Conservation (phyloP, 2,113 vertebrate species). For the Montifringilla adamsi region DNA sequence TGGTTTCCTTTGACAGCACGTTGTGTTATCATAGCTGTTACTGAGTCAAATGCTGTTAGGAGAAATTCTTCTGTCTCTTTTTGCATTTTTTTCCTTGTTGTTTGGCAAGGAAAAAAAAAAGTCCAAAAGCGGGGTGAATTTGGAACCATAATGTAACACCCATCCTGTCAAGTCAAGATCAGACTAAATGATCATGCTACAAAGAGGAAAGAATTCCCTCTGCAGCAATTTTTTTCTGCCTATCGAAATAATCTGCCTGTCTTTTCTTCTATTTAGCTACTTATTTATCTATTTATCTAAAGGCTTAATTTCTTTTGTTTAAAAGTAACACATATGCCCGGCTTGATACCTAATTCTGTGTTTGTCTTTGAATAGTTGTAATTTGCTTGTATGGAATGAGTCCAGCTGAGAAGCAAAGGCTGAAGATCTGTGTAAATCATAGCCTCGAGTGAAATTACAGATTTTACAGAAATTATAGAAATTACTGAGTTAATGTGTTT, state of each 20-base stretch:
- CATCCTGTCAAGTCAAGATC: neutral
- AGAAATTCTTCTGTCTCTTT: neutral
- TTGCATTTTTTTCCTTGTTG: neutral
- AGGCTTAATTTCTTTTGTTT: slow-evolving; percentile 17
- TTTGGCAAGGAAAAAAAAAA: neutral
- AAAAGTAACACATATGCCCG: neutral
- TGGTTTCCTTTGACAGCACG: neutral
- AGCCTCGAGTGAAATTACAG: slow-evolving; percentile 1
- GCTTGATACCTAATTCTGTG: neutral
- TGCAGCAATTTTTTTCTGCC: neutral
- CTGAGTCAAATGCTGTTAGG: neutral
- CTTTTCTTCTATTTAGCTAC: neutral
- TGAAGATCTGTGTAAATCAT: slow-evolving; percentile 7
- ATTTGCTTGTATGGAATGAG: neutral
- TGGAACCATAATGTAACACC: neutral
- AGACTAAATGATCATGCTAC: neutral
- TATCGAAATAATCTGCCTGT: neutral
- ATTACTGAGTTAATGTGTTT: neutral
- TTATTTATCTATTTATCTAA: slow-evolving; percentile 43
- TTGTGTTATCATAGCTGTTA: neutral
- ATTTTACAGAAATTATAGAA: neutral
- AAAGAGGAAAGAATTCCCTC: neutral
- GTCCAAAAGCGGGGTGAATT: neutral
- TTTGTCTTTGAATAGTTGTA: neutral
- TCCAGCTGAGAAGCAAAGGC: slow-evolving; percentile 11